Conservation (phyloP, 1,140 invertebrate species). For the Mamestra configurata region DNA sequence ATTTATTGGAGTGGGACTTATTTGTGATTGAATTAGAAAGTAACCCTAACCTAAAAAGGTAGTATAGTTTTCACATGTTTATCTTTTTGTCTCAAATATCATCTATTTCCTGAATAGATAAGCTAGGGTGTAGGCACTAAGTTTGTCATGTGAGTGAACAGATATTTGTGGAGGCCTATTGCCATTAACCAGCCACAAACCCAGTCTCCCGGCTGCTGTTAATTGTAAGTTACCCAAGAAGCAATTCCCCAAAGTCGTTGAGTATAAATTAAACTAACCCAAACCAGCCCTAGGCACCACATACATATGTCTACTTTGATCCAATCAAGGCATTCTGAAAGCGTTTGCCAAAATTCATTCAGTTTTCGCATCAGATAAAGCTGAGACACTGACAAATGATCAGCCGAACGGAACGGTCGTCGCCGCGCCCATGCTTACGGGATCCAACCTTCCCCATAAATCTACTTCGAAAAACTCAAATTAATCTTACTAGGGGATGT, state of each 20-base stretch:
- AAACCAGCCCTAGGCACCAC: constrained; percentile 8
- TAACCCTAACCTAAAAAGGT: no score
- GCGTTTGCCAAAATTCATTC: constrained; percentile 64
- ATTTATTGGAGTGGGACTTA: neutral
- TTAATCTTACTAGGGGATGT: constrained; percentile 66
- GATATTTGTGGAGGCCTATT: no score
- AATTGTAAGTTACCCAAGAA: neutral
- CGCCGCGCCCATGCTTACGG: constrained; percentile 59
- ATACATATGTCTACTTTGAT: constrained; percentile 32
- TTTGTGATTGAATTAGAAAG: neutral
- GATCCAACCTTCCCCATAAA: constrained; percentile 62
- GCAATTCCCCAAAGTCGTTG: neutral
- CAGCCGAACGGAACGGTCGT: constrained; percentile 57
- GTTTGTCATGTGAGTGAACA: no score
- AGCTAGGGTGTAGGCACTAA: no score
- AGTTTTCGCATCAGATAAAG: constrained; percentile 67
- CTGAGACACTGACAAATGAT: constrained; percentile 69
- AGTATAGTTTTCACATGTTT: no score
- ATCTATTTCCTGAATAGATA: no score
- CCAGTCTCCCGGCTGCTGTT: neutral
- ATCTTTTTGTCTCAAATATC: no score
- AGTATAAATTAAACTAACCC: neutral
- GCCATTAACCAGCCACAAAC: no score
- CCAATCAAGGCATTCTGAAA: constrained; percentile 24
- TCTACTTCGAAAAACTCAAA: constrained; percentile 69